Evolutionary conservation across 2,113 vertebrate genomes (phyloP).

Genomic region (Thunnus maccoyii): DNA sequence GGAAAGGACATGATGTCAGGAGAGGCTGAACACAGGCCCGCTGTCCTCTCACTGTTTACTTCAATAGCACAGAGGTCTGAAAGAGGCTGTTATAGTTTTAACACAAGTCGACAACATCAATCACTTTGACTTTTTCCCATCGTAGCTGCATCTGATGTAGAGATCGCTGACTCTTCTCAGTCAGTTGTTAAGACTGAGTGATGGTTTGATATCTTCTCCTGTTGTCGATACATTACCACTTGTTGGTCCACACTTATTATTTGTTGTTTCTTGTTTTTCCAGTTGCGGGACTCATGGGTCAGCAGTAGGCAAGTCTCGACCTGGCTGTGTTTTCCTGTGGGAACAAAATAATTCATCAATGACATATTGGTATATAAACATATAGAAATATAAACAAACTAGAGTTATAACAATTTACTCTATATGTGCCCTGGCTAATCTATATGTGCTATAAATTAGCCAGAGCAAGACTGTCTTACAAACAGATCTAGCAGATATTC

Average conservation of each 20-base stretch:
- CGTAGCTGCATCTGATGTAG: not conserved
- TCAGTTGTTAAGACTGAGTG: not conserved
- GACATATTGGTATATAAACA: not conserved
- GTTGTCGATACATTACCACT: not conserved
- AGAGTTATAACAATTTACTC: no score
- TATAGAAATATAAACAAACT: no score
- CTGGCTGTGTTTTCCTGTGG: conserved; percentile 73
- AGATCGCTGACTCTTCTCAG: not conserved
- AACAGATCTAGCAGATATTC: no score
- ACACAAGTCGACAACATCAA: no score
- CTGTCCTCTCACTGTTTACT: not conserved
- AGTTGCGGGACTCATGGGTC: conserved; percentile 57
- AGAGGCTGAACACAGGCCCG: not conserved
- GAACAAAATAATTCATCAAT: conserved; percentile 10
- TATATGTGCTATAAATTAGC: no score
- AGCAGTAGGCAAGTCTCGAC: conserved; percentile 15
- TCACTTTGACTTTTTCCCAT: conserved; percentile 9
- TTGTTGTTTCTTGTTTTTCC: not conserved
- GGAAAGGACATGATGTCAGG: conserved; percentile 1
- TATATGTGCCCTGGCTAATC: no score
- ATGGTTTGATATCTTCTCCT: conserved; percentile 21
- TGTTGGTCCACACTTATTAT: not conserved
- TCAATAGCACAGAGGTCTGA: conserved; percentile 21
- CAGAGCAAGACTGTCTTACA: no score
- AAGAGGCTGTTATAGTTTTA: not conserved